Base-by-base conservation (phyloP, 2,888 invertebrate genomes). In the Tetrapedia diversipes region DNA sequence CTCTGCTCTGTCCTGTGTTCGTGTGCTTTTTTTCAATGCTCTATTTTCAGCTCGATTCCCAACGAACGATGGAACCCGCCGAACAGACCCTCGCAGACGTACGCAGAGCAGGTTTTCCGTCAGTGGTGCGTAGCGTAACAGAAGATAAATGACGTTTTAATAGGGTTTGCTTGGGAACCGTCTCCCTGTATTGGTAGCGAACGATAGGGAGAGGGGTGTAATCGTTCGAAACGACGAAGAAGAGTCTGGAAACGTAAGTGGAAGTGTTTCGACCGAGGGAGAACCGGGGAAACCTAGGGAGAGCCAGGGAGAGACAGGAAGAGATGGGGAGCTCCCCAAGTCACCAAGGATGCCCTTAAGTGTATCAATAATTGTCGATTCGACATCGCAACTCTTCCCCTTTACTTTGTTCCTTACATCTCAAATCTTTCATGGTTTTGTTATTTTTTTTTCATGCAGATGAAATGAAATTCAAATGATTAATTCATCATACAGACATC, bases 71-170 rank as follows among this genome's bases (percentile, higher is more conserved):
- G 34, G 14, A 14, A 56, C 4, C 11, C 10, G 27, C 41, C 57
- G 57, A 56, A 24, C 56, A 57, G 41, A 47, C 47, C n/a, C 68
- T 64, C 34, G 64, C 47, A 64, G n/a, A n/a, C 24, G 8, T 43
- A 29, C 19, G 29, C 47, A 67, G 39, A 47, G 39, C 56, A 32
- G 8, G 19, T 24, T 54, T 66, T 72, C 27, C 56, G 24, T 43
- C 53, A 51, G n/a, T 64, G 63, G 43, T 47, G 57, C 45, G 54
- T 19, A 34, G 34, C 16, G 16, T 73, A 70, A 66, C 54, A 73
- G 69, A 86, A 85, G 86, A 86, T 80, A 82, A 87, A 86, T 69
- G 83, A 81, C 78, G 80, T 85, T 86, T 85, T 82, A 86, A 87
- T 83, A 80, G 82, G 78, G 45, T 77, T 77, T 37, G 54, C 47